Percentiles rank a stretch among this genome's conserved stretches.
Conservation (phyloP, 2,888 invertebrate species). For the Cosmopolites sordidus region DNA sequence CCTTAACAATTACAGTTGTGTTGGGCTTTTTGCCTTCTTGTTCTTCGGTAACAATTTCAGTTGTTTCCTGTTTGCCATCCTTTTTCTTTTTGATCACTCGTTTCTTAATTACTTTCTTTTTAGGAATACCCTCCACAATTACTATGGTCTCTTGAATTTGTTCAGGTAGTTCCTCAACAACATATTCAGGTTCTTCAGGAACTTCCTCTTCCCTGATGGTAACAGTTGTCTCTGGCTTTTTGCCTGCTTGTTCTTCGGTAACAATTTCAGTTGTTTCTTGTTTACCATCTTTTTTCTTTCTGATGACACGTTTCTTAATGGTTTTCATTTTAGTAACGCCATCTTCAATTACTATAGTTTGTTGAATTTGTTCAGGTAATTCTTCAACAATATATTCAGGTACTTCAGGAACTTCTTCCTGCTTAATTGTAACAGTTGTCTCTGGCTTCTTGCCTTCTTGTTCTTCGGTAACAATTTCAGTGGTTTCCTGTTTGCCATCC, state of each 20-base stretch:
- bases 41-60: conserved; percentile 33
- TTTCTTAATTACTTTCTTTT: conserved; percentile 30
- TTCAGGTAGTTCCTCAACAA: conserved; percentile 31
- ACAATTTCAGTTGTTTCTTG: conserved; percentile 47
- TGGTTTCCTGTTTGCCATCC: conserved; percentile 39
- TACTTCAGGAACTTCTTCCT: conserved; percentile 32
- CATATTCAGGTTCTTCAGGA: conserved; percentile 24
- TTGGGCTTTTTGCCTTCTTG: conserved; percentile 41
- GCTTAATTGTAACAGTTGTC: conserved; percentile 32
- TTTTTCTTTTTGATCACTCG: conserved; percentile 42
- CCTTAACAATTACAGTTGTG: conserved; percentile 32
- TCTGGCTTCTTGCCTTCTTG: conserved; percentile 42
- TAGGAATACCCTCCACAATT: conserved; percentile 28
- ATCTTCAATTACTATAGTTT: conserved; percentile 42
- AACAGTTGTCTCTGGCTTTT: conserved; percentile 26
- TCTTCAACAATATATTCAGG: conserved; percentile 25
- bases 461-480: conserved; percentile 48
- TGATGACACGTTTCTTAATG: conserved; percentile 45
- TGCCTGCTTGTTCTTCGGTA: conserved; percentile 47
- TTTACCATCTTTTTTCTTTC: conserved; percentile 42
- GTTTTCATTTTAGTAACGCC: conserved; percentile 37
- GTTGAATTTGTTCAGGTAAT: conserved; percentile 33
- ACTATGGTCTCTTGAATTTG: conserved; percentile 33
- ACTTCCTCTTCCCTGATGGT: conserved; percentile 33
- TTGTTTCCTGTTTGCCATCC: conserved; percentile 40